phyloP scores from a whole-genome alignment of 2,888 invertebrate genomes.

The Flexamia atlantica region DNA sequence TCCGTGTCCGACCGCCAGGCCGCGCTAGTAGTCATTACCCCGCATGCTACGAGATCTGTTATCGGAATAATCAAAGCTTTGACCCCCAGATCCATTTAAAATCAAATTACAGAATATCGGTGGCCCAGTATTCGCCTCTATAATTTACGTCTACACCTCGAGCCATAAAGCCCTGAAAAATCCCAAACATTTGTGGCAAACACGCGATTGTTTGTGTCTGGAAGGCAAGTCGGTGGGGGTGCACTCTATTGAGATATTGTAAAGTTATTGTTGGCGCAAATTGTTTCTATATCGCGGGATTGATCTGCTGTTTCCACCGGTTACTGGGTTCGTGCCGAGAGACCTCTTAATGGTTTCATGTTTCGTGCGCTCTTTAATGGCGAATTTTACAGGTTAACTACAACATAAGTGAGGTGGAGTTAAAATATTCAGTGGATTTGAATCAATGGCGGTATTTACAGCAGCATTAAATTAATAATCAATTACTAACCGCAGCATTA shows the following conservation, averaged over 20 bases:
- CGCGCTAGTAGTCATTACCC: conserved; percentile 38
- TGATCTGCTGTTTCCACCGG: not conserved
- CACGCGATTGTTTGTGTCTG: conserved; percentile 21
- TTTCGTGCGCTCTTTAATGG: conserved; percentile 5
- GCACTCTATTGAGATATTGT: conserved; percentile 11
- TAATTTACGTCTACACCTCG: conserved; percentile 62
- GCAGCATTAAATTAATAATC: no score
- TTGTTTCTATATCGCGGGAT: conserved; percentile 2
- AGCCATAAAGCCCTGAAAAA: conserved; percentile 58
- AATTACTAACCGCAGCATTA: no score
- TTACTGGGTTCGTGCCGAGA: not conserved
- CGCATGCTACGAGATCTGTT: conserved; percentile 54
- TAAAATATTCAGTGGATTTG: not conserved
- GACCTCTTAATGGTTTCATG: conserved; percentile 16
- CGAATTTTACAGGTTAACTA: not conserved
- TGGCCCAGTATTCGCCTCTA: conserved; percentile 57
- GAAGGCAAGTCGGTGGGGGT: not conserved
- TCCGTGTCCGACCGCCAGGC: conserved; percentile 36
- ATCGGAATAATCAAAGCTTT: conserved; percentile 52
- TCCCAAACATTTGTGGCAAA: conserved; percentile 46
- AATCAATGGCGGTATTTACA: no score
- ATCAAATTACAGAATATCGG: conserved; percentile 57
- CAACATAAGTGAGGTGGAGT: not conserved
- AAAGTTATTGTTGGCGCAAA: conserved; percentile 1
- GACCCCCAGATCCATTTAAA: conserved; percentile 57